Evolutionary conservation across 2,113 vertebrate genomes (phyloP), one percentile per base, ranked within the genome.

Genomic region (Promerops cafer): DNA sequence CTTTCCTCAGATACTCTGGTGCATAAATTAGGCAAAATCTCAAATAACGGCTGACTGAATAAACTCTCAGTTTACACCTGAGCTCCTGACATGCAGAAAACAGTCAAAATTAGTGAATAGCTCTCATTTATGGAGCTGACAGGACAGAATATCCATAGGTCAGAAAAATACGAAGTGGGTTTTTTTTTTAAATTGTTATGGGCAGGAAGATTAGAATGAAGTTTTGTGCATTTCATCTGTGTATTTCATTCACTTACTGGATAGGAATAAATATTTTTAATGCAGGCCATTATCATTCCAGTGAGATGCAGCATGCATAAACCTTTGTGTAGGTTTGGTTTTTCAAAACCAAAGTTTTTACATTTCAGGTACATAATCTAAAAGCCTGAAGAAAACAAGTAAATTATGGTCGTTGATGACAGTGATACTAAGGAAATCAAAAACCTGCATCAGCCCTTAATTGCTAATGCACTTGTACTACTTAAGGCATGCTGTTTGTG

Each of bases 331-430:
- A 89, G 61, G 27, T 95, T 96, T 93, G 50, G 24, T 90, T 89
- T 71, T 95, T 81, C 60, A 77, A 95, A 94, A 92, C 97, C 96
- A 96, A 97, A 98, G 87, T 80, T 90, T 90, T 45, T 92, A 85
- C 54, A 7, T 92, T 94, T 91, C 83, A 81, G 33, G 39, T 53
- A 42, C 77, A 10, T 39, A 78, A 35, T 70, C n/a, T 81, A 74
- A 87, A 93, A 64, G 79, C 94, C 75, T 88, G 89, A 93, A 28
- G 50, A 95, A 95, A 74, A 90, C 42, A 69, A 61, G 35, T 66
- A 78, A 69, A 75, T 70, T 10, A 27, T 7, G 8, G 28, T 80
- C 57, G 57, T 54, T 90, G 74, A 61, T 49, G 59, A 39, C 44
- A 42, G 53, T 90, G 71, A 68, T 86, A 82, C 20, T 87, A 44